Evolutionary conservation across 2,113 vertebrate species (phyloP).

Genomic region (Cacatua alba): DNA sequence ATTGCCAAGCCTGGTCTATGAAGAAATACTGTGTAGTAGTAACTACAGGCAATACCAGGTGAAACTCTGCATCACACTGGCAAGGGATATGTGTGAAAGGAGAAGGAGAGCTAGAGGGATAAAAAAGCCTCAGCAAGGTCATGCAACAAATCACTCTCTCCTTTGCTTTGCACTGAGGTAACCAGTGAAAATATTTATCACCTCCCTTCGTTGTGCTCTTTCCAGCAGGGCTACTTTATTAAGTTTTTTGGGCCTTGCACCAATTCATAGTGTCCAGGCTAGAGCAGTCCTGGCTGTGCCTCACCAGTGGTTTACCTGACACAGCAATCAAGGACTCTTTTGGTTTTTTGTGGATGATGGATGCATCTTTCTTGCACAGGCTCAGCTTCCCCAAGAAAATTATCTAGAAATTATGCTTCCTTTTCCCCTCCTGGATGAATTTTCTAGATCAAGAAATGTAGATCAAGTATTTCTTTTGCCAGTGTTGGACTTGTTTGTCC

Average conservation of each 20-base stretch:
- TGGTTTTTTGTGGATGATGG: not conserved
- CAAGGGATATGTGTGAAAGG: not conserved
- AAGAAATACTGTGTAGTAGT: not conserved
- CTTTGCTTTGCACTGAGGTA: not conserved
- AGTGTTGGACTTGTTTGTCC: not conserved
- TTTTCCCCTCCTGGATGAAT: not conserved
- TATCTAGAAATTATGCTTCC: not conserved
- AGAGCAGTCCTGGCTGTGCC: not conserved
- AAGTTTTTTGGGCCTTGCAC: not conserved
- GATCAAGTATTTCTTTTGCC: not conserved
- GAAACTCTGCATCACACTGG: not conserved
- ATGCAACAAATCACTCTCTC: not conserved
- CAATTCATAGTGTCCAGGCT: not conserved
- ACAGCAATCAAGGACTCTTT: not conserved
- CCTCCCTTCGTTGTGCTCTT: not conserved
- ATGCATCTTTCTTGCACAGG: not conserved
- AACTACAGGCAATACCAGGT: not conserved
- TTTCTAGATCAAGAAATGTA: not conserved
- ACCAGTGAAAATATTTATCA: slow-evolving; percentile 8
- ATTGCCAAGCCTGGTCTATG: not conserved
- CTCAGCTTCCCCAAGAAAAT: not conserved
- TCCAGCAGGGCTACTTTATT: not conserved
- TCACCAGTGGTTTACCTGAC: not conserved
- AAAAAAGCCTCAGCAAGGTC: not conserved
- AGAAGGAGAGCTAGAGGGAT: not conserved